Percentiles rank a stretch among this genome's conserved stretches.
Conservation (phyloP, 2,888 invertebrate genomes). For the Drosophila tanythrix region DNA sequence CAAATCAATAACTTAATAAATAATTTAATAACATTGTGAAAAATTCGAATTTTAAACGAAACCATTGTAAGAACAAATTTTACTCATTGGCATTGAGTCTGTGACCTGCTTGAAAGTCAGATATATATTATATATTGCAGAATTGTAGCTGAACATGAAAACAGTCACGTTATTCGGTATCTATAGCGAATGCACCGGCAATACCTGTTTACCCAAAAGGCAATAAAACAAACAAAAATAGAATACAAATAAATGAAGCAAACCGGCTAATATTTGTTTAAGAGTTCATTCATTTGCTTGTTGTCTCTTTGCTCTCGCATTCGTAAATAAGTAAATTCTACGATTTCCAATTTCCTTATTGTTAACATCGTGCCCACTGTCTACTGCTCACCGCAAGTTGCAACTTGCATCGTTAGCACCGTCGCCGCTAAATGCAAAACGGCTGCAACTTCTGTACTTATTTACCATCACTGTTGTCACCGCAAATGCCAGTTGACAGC, state of each 20-base stretch:
- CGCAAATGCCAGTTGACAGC: constrained; percentile 41
- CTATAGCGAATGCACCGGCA: constrained; percentile 27
- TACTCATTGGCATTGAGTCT: background rate
- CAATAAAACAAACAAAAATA: constrained; percentile 6
- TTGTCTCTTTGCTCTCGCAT: background rate
- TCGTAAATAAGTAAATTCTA: background rate
- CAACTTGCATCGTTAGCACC: constrained; percentile 39
- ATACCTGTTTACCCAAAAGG: constrained; percentile 56
- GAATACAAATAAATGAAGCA: background rate
- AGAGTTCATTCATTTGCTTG: constrained; percentile 25
- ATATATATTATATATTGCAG: background rate
- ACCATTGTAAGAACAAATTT: background rate
- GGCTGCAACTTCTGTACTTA: constrained; percentile 63
- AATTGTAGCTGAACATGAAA: background rate
- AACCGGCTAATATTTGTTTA: constrained; percentile 62
- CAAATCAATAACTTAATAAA: too few species aligned
- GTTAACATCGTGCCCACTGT: background rate
- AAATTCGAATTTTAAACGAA: background rate
- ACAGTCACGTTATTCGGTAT: constrained; percentile 4
- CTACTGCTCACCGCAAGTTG: background rate
- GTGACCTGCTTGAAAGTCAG: background rate
- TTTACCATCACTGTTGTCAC: constrained; percentile 63
- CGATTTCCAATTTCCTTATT: background rate
- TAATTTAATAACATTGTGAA: background rate
- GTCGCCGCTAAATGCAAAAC: constrained; percentile 36